Evolutionary conservation across 1,140 invertebrate species (phyloP), one percentile per base, ranked within the genome.

Genomic region (Danaus plexippus): DNA sequence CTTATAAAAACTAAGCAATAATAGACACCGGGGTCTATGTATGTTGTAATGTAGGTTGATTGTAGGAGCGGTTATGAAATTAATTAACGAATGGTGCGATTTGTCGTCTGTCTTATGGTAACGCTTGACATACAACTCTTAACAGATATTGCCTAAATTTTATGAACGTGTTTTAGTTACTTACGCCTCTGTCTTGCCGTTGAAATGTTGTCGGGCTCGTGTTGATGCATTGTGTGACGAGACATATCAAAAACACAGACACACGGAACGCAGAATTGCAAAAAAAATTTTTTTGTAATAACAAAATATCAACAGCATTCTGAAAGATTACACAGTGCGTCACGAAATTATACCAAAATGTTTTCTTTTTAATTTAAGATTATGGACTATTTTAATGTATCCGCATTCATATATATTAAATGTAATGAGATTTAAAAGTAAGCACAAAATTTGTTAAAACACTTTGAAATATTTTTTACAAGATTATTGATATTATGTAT

Each of bases 1-100:
- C 82, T 85, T 87, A 78, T 86, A 86, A 86, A 87, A 87, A 84
- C 69, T 85, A 85, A 87, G 84, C 84, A 87, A 87, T 87, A 87
- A 85, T 87, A 87, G 84, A 72, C 84, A 67, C 68, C 71, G 75
- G 63, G 61, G 82, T 84, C 84, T 87, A 85, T 87, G 79, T 85
- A 83, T 71, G 76, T 85, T 87, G 76, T 86, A 84, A 79, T 62
- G 77, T 85, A 82, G 79, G 69, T 74, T 69, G 78, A 84, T 77
- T 62, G 77, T 85, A 82, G 79, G 69, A 75, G 71, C 78, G 77
- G 78, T 53, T 75, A 75, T 68, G 61, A 71, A 77, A 75, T 74
- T 70, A 83, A 66, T 63, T 59, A 76, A 85, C 81, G 76, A 87
- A 87, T 85, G 84, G 81, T 87, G 84, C 84, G 80, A 78, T 67